These are phyloP conservation scores for Drosophila greeni DNA, from an alignment of 2,888 invertebrate species.

Conservation along the genomic window DNA sequence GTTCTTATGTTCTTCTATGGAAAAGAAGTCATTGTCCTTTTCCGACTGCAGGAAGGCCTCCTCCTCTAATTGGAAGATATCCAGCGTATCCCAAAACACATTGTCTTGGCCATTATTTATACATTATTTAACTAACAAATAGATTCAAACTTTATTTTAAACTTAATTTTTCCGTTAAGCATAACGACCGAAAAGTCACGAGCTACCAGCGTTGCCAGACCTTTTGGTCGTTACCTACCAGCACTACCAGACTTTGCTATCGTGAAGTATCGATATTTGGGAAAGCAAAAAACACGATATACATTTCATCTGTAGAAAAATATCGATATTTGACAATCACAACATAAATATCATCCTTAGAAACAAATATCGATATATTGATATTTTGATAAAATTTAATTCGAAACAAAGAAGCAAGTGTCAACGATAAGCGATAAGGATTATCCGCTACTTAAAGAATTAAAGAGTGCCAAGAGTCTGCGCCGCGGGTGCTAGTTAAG, in stretches of 20 bases:
- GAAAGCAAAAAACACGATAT: too few species aligned
- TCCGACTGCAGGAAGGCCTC: not conserved
- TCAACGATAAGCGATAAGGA: not conserved
- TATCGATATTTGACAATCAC: too few species aligned
- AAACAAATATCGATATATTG: too few species aligned
- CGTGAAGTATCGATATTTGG: too few species aligned
- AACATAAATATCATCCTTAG: too few species aligned
- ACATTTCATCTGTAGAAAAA: too few species aligned
- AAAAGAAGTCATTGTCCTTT: not conserved
- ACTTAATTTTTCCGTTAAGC: not conserved
- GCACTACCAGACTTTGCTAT: too few species aligned
- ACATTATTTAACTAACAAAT: not conserved
- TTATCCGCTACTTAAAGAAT: not conserved
- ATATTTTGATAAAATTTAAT: not conserved
- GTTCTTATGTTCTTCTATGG: not conserved
- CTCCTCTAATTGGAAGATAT: not conserved
- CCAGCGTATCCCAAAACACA: not conserved
- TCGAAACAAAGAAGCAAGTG: slow-evolving; percentile 11
- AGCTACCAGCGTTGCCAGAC: too few species aligned
- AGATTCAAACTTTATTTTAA: not conserved
- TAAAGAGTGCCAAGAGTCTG: not conserved
- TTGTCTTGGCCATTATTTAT: too few species aligned
- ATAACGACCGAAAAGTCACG: too few species aligned
- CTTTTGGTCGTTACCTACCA: too few species aligned
- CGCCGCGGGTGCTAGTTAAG: slow-evolving; percentile 4